Evolutionary conservation across 2,888 invertebrate species (phyloP).

Genomic region (Tinea trinotella): DNA sequence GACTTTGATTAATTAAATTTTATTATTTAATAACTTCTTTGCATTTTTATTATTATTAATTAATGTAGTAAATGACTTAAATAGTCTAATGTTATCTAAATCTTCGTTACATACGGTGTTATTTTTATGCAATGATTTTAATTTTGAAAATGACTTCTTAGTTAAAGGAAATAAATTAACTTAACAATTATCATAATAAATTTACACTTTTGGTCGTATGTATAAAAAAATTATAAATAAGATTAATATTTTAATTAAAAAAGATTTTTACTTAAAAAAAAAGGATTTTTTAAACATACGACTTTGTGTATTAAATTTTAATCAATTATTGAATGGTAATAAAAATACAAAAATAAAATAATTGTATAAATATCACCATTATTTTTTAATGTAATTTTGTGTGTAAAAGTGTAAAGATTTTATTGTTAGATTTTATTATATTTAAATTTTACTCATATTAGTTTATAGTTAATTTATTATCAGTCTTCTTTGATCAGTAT

Average conservation of each 20-base stretch:
- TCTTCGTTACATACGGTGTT: too few relatives aligned
- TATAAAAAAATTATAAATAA: too few relatives aligned
- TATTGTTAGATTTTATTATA: not conserved
- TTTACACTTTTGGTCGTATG: not conserved
- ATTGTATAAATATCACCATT: slow-evolving; percentile 5
- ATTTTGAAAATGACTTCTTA: too few relatives aligned
- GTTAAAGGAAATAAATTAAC: too few relatives aligned
- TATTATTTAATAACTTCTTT: too few relatives aligned
- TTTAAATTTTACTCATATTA: not conserved
- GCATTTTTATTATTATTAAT: too few relatives aligned
- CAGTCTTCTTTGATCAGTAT: too few relatives aligned
- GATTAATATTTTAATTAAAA: too few relatives aligned
- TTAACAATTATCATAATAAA: slow-evolving; percentile 11
- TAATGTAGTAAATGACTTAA: too few relatives aligned
- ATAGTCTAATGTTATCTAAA: too few relatives aligned
- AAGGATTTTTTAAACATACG: not conserved
- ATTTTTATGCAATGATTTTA: too few relatives aligned
- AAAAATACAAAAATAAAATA: not conserved
- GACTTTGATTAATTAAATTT: too few relatives aligned
- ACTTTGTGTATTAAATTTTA: slow-evolving; percentile 8
- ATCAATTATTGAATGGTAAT: not conserved
- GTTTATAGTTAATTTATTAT: not conserved
- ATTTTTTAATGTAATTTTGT: not conserved
- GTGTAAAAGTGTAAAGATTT: not conserved
- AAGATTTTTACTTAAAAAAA: not conserved